Evolutionary conservation across 2,797 vertebrate species (phyloP), one percentile per base, ranked within the genome.

Genomic region (Streptopelia turtur): DNA sequence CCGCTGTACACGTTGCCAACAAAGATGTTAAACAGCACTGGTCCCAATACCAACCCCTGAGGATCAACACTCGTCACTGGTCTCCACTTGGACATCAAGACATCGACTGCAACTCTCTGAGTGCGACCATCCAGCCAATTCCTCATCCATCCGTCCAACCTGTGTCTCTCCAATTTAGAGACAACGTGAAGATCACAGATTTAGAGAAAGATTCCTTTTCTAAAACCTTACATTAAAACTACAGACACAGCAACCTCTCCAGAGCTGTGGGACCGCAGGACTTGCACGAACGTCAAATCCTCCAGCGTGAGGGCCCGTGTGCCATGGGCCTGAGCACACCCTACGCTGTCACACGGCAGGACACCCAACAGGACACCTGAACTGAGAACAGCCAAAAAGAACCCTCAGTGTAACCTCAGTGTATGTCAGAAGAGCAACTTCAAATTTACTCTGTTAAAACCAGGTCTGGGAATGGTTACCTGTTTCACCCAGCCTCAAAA

Each of bases 291-390:
- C 18, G 31, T 16, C 64, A 52, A 35, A 50, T 17, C 28, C n/a
- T 70, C 24, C 33, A 41, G 37, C 9, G 27, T 3, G 28, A 53
- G 39, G 9, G 35, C 28, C 12, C 2, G 16, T 3, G 55, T 33
- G 16, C 5, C 61, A 16, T 2, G 8, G 9, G 39, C 53, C 53
- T 10, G 49, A 87, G 43, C 59, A 53, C 43, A 53, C 17, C 12
- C 30, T 4, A 4, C 0, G 3, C 11, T 16, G 9, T 3, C 49
- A 1, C 5, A 41, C 57, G 20, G 33, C 28, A 59, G 27, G 75
- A 68, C 31, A 53, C 21, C 8, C 37, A 61, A 17, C 0, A 52
- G 23, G 53, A 71, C 17, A 64, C 13, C 31, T 27, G 4, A 45
- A 50, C 24, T 6, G 43, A 71, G 59, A 53, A 30, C 21, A 53